These are phyloP conservation scores for Musca domestica DNA, from an alignment of 1,140 invertebrate genomes.

Conservation along the genomic window DNA sequence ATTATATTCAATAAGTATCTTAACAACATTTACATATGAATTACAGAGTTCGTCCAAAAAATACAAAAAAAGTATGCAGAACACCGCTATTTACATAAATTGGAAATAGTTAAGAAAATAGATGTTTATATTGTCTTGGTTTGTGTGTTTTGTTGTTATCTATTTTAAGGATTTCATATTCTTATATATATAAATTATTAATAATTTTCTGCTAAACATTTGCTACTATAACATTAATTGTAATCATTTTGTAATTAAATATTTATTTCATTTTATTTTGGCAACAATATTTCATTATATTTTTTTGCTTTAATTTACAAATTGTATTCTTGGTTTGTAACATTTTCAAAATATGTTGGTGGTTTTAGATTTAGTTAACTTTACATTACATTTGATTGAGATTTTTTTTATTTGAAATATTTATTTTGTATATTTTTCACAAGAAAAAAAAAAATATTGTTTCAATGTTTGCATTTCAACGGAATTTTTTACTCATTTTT, in stretches of 20 bases:
- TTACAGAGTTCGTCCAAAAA: too few species aligned
- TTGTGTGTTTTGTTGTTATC: background rate
- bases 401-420: background rate
- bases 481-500: background rate
- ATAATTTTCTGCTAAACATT: background rate
- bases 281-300: background rate
- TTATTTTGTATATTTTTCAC: conserved; percentile 8
- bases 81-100: too few species aligned
- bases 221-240: background rate
- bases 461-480: background rate
- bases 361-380: conserved; percentile 25
- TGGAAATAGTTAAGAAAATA: too few species aligned
- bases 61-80: too few species aligned
- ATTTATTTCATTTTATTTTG: conserved; percentile 2
- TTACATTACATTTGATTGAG: conserved; percentile 28
- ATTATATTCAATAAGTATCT: too few species aligned
- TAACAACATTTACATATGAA: too few species aligned
- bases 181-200: background rate
- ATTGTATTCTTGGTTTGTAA: background rate
- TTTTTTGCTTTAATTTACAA: background rate
- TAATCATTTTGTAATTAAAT: background rate
- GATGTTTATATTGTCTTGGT: conserved; percentile 12
- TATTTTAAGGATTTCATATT: background rate
- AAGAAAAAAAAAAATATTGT: background rate
- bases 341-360: background rate